Evolutionary conservation across 2,113 vertebrate species (phyloP), one percentile per base, ranked within the genome.

Genomic region (Aviceda subcristata): DNA sequence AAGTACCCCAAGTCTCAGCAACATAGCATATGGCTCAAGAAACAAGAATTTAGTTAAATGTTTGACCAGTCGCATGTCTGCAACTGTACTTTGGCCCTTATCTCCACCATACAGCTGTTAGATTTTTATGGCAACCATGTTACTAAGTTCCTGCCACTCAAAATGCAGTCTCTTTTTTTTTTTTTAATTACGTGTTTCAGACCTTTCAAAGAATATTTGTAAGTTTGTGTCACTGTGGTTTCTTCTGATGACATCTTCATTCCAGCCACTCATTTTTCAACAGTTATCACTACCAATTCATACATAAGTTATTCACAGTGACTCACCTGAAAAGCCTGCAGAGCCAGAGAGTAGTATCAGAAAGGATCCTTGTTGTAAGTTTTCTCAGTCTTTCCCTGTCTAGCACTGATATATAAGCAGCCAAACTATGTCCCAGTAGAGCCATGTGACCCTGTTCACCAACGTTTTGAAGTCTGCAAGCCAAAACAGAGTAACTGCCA

Each of bases 391-490:
- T 97, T 64, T 99, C 99, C 95, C 98, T 98, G 96, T 99, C 99
- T 98, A 99, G 86, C 67, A 99, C 98, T 2, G 99, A 99, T 96
- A 99, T 99, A 95, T 99, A 99, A 43, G 99, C 99, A 15, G 99
- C 99, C 97, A 99, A 97, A 96, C 99, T 99, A 77, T 99, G 99
- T 55, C 99, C 99, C 96, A 99, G 91, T 38, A 99, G 96, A 43
- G 99, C 99, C 98, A 99, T 99, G 97, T 99, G 99, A 94, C 99
- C 99, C 93, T 99, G 99, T 43, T 99, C 99, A 60, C 99, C 99
- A 63, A 99, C 98, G 32, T 98, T 99, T 92, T 99, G 99, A 93
- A 99, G 98, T 88, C 99, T 99, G 92, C 97, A 96, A 97, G 85
- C 17, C 95, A 98, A 94, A 93, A 96, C 15, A 94, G 62, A 96